Evolutionary conservation across 2,797 vertebrate genomes (phyloP), one percentile per base, ranked within the genome.

Genomic region (Gadopsis bispinosus): DNA sequence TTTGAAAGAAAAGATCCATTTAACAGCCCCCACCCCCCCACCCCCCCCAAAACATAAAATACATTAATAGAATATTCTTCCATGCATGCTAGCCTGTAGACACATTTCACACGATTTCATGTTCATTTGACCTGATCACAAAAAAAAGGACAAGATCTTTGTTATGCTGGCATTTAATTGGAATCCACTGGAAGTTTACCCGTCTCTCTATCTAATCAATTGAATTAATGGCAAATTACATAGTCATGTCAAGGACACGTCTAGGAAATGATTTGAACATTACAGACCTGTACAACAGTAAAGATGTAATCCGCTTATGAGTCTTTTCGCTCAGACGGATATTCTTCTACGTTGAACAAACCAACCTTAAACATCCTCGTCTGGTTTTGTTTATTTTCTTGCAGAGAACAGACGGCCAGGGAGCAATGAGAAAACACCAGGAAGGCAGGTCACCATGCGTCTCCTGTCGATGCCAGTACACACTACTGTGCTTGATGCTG

Each of bases 381-480:
- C 26, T 26, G 26, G 26, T 31, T 39, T 17, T 45, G 10, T 10
- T 55, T 48, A 26, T 26, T n/a, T 6, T 5, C 43, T 67, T 60
- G 39, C 3, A 45, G 37, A 61, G 7, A 62, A 76, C 29, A 67
- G 43, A 26, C 66, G 5, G 22, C 13, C 29, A 35, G 31, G 19
- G 26, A 31, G 58, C 29, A 65, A 65, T 65, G 29, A 65, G 9
- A 10, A 65, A 73, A 48, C 61, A 37, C 61, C 71, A 73, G 47
- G 48, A 54, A 43, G 26, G 37, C 48, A 58, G 48, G 55, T 51
- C 65, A 69, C 10, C 58, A 62, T 7, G 16, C 48, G 35, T 56
- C 5, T 8, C 31, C 50, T 55, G 50, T 48, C 17, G 3, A 63
- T 29, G 16, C 33, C 55, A 22, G 12, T 13, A 33, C 5, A 29